phyloP scores from a whole-genome alignment of 2,888 invertebrate species.

The Diarsia brunnea region DNA sequence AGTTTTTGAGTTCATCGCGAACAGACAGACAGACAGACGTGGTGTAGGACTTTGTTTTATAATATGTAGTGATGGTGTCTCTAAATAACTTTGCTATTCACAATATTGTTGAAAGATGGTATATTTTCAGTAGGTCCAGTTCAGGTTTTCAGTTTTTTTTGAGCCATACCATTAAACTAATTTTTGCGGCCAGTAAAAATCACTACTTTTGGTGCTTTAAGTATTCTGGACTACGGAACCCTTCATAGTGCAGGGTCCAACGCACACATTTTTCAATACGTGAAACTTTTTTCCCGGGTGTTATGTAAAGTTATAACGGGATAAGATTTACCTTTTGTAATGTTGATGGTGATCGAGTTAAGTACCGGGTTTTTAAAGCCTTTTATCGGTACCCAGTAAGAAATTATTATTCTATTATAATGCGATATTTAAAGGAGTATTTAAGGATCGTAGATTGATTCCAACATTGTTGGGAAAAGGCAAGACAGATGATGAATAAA shows the following conservation, averaged over 20 bases:
- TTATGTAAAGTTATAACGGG: background rate
- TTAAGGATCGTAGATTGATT: too few species aligned
- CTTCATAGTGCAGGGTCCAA: background rate
- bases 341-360: background rate
- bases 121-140: background rate
- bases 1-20: too few species aligned
- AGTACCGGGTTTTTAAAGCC: background rate
- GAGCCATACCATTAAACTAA: background rate
- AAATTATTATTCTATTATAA: background rate
- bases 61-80: background rate
- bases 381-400: background rate
- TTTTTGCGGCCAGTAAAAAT: background rate
- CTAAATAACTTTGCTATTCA: background rate
- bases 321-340: background rate
- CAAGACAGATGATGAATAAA: too few species aligned
- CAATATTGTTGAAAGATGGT: background rate
- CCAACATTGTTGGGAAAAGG: too few species aligned
- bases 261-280: background rate
- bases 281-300: background rate
- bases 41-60: too few species aligned
- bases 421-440: background rate
- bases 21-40: too few species aligned
- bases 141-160: background rate
- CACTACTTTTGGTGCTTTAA: background rate
- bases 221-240: background rate